Percentiles rank a stretch among this genome's conserved stretches.
phyloP scores from a whole-genome alignment of 2,113 vertebrate species.

The Pseudopipra pipra region DNA sequence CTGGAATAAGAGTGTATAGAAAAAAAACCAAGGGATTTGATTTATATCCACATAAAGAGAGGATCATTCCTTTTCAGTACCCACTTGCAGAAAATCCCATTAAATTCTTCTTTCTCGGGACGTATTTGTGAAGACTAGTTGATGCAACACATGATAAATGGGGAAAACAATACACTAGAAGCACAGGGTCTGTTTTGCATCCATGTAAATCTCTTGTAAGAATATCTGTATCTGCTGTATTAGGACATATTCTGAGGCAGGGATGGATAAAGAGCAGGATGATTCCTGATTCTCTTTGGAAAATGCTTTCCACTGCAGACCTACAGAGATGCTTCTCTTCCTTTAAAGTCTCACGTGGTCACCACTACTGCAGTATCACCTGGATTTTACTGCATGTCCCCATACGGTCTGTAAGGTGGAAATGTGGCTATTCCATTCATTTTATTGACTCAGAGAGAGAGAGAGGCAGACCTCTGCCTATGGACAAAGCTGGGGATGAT shows the following conservation, averaged over 20 bases:
- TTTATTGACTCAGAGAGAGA: not conserved
- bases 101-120: not conserved
- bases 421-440: not conserved
- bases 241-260: not conserved
- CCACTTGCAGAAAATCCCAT: not conserved
- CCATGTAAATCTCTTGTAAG: not conserved
- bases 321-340: not conserved
- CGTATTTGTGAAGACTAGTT: not conserved
- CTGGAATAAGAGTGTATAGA: not conserved
- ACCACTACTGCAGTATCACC: not conserved
- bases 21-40: not conserved
- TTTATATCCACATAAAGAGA: not conserved
- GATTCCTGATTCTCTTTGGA: not conserved
- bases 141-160: not conserved
- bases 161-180: not conserved
- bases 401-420: not conserved
- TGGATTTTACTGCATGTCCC: not conserved
- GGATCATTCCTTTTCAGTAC: too few species aligned
- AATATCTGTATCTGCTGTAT: not conserved
- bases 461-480: not conserved
- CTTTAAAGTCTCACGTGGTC: not conserved
- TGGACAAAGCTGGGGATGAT: not conserved
- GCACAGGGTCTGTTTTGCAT: rapidly evolving
- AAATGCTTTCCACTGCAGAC: not conserved
- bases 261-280: not conserved